Evolutionary conservation across 2,888 invertebrate genomes (phyloP).

Genomic region (Caenorhabditis sp.): DNA sequence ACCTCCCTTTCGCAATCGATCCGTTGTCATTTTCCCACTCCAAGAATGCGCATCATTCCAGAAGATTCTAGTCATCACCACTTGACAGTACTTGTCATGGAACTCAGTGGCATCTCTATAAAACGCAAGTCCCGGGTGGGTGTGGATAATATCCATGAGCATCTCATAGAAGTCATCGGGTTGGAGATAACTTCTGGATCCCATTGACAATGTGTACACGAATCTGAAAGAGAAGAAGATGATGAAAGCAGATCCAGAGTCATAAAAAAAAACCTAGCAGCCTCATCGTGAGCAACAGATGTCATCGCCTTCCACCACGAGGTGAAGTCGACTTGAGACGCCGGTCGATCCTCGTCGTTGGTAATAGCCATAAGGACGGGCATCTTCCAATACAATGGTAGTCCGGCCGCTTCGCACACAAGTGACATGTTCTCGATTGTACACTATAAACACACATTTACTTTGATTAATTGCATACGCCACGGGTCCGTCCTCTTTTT

Average conservation of each 20-base stretch:
- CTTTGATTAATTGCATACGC: conserved; percentile 30
- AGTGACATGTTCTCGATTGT: conserved; percentile 74
- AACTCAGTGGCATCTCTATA: conserved; percentile 98
- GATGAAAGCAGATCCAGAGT: neutral
- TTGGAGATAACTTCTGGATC: conserved; percentile 83
- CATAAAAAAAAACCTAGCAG: conserved; percentile 73
- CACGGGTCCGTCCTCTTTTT: conserved; percentile 4
- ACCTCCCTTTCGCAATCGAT: conserved; percentile 94
- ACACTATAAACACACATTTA: conserved; percentile 56
- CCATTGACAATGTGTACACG: conserved; percentile 85
- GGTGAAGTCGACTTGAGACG: conserved; percentile 72
- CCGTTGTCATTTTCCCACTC: conserved; percentile 93
- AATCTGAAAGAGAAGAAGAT: conserved; percentile 61
- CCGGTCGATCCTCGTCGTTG: conserved; percentile 70
- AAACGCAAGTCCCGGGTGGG: conserved; percentile 91
- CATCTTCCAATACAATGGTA: conserved; percentile 97
- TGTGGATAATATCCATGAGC: conserved; percentile 93
- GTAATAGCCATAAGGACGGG: conserved; percentile 89
- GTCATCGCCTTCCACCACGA: conserved; percentile 78
- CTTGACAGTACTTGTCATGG: conserved; percentile 98
- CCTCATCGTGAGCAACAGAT: conserved; percentile 80
- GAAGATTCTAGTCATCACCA: conserved; percentile 97
- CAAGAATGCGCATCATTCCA: conserved; percentile 97
- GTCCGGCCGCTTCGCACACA: conserved; percentile 89
- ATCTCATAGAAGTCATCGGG: conserved; percentile 94